Conservation (phyloP, 2,797 vertebrate species). For the Catamblyrhynchus diadema region DNA sequence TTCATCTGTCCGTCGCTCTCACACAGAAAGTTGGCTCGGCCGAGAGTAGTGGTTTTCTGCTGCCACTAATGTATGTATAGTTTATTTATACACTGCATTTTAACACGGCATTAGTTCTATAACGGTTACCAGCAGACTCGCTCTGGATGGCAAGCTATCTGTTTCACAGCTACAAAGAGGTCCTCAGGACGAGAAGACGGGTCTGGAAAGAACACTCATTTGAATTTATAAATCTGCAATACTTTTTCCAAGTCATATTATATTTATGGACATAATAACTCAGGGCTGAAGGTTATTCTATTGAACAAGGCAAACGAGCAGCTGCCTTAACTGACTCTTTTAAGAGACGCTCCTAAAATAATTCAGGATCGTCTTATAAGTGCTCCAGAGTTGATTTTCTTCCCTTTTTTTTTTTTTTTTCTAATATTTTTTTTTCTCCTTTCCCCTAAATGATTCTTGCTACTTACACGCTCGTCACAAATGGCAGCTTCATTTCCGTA, state of each 20-base stretch:
- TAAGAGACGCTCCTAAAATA: conserved; percentile 33
- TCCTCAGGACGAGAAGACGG: background rate
- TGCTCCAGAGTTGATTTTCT: conserved; percentile 1
- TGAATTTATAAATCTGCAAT: conserved; percentile 20
- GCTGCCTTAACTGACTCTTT: background rate
- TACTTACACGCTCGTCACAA: conserved; percentile 66
- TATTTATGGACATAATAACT: background rate
- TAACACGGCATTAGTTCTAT: background rate
- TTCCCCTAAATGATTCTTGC: conserved; percentile 47
- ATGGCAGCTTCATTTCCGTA: conserved; percentile 65
- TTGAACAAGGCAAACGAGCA: background rate
- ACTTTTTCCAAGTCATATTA: background rate
- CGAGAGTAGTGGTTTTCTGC: background rate
- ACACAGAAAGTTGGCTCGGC: background rate
- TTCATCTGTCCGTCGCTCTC: conserved; percentile 17
- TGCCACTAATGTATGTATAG: background rate
- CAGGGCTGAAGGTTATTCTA: background rate
- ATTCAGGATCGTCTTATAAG: conserved; percentile 27
- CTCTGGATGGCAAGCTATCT: background rate
- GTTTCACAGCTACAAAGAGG: conserved; percentile 3
- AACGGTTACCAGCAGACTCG: background rate
- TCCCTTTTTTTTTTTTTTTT: no score
- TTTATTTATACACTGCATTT: conserved; percentile 19
- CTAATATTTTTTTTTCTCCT: background rate
- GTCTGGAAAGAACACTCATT: background rate